Evolutionary conservation across 2,113 vertebrate genomes (phyloP).

Genomic region (Cygnus buccinator): DNA sequence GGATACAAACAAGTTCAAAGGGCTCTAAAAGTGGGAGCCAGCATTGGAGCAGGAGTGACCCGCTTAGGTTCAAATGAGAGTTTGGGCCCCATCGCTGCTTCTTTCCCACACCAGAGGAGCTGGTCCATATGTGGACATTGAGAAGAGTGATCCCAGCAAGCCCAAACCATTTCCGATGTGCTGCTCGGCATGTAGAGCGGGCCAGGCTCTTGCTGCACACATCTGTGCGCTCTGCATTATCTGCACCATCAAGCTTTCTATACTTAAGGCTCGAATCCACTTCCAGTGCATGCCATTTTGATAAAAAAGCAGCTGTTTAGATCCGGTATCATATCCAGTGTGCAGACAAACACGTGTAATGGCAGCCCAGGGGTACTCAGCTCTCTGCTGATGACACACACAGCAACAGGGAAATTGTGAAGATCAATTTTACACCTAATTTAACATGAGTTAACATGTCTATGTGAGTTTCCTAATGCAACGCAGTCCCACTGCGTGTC

Average conservation of each 20-base stretch:
- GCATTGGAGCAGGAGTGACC: not conserved
- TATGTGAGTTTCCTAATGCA: not conserved
- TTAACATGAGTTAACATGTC: not conserved
- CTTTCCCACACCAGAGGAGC: not conserved
- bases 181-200: not conserved
- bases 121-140: not conserved
- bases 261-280: not conserved
- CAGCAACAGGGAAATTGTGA: not conserved
- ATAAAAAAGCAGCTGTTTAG: not conserved
- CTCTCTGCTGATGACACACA: not conserved
- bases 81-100: not conserved
- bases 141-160: not conserved
- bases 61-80: not conserved
- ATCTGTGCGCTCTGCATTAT: not conserved
- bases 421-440: slow-evolving; percentile 33
- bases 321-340: not conserved
- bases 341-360: not conserved
- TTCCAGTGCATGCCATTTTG: not conserved
- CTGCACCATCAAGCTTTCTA: not conserved
- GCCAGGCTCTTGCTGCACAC: not conserved
- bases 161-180: not conserved
- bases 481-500: not conserved
- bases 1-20: not conserved
- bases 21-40: not conserved
- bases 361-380: not conserved